phyloP scores from a whole-genome alignment of 2,888 invertebrate species.

The Leptinotarsa peninsularis region DNA sequence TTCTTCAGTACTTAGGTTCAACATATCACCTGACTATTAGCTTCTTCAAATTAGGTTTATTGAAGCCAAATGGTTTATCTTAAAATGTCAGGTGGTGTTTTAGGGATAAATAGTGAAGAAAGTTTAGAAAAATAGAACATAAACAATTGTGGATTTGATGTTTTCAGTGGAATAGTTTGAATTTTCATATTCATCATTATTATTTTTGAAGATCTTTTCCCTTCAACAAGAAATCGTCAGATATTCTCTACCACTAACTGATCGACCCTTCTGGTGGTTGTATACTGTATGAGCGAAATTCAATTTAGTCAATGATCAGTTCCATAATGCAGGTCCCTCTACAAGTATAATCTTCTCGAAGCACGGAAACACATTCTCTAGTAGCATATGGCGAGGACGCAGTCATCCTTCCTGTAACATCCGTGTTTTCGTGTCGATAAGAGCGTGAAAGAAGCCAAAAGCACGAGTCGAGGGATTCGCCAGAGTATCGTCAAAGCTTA shows the following conservation, averaged over 20 bases:
- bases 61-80: too few species aligned
- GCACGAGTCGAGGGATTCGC: slow-evolving; percentile 34
- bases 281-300: background rate
- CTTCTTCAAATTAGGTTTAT: too few species aligned
- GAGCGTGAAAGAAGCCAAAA: slow-evolving; percentile 37
- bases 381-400: slow-evolving; percentile 35
- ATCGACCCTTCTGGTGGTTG: slow-evolving; percentile 1
- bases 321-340: slow-evolving; percentile 6
- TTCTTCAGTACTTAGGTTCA: too few species aligned
- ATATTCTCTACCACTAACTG: background rate
- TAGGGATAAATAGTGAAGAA: too few species aligned
- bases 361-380: slow-evolving; percentile 33
- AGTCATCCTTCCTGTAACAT: slow-evolving; percentile 39
- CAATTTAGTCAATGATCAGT: slow-evolving; percentile 14
- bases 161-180: too few species aligned
- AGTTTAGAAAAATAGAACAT: too few species aligned
- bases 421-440: slow-evolving; percentile 39
- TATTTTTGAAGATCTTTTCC: background rate
- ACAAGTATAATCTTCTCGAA: background rate
- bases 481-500: slow-evolving; percentile 46
- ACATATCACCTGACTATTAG: too few species aligned
- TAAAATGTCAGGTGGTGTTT: too few species aligned
- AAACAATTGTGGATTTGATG: too few species aligned
- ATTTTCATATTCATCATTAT: background rate
- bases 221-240: background rate